Percentiles rank a stretch among this genome's conserved stretches.
Conservation (phyloP, 1,140 invertebrate genomes). For the Pseudomyrmex concolor region DNA sequence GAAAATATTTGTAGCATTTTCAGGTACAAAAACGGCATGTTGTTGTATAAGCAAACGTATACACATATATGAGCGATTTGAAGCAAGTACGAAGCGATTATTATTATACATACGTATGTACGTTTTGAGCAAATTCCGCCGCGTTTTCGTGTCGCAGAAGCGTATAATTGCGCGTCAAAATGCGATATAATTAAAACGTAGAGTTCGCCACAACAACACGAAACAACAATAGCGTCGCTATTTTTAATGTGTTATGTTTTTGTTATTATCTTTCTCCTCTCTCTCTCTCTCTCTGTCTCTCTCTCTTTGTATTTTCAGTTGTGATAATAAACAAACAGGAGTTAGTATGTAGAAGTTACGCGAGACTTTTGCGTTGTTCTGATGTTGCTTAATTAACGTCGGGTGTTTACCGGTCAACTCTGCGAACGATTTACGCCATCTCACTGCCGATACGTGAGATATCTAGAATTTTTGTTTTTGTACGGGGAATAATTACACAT, state of each 20-base stretch:
- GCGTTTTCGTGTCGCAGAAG: too few relatives aligned
- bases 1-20: too few relatives aligned
- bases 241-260: neutral
- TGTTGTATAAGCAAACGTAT: too few relatives aligned
- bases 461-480: conserved; percentile 9
- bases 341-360: conserved; percentile 26
- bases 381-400: conserved; percentile 39
- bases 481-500: conserved; percentile 13
- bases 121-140: too few relatives aligned
- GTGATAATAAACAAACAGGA: conserved; percentile 33
- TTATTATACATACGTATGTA: too few relatives aligned
- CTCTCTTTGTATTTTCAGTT: neutral
- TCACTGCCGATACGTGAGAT: conserved; percentile 17
- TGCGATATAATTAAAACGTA: too few relatives aligned
- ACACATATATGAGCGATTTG: too few relatives aligned
- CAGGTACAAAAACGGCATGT: too few relatives aligned
- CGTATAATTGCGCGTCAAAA: too few relatives aligned
- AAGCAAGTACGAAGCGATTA: too few relatives aligned
- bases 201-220: neutral
- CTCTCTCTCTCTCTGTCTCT: neutral
- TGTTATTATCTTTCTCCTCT: neutral
- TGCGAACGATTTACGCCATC: neutral
- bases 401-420: neutral
- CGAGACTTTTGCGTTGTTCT: conserved; percentile 28
- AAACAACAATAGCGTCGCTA: conserved; percentile 2